Conservation (phyloP, 2,888 invertebrate genomes). For the Chaitophorus viminalis region DNA sequence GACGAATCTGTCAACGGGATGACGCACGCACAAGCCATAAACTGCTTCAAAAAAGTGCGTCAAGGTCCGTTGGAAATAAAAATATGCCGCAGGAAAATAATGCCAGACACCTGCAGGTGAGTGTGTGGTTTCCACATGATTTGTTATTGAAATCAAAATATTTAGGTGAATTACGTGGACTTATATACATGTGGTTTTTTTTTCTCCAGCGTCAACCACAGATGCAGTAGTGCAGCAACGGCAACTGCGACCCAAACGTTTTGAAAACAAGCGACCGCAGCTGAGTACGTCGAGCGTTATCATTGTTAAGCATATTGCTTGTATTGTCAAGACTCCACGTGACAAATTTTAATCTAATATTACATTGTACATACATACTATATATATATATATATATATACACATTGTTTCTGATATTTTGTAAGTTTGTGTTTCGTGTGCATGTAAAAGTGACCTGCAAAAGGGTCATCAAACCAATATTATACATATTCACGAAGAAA, state of each 20-base stretch:
- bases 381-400: background rate
- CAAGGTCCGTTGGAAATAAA: conserved; percentile 69
- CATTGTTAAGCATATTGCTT: background rate
- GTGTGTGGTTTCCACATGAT: background rate
- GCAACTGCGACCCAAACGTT: background rate
- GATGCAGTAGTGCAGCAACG: background rate
- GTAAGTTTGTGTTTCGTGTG: too few species aligned
- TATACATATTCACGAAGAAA: too few species aligned
- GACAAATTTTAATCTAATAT: conserved; percentile 13
- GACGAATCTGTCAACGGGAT: conserved; percentile 68
- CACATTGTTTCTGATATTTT: background rate
- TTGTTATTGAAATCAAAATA: background rate
- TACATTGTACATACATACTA: background rate
- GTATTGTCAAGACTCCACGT: background rate
- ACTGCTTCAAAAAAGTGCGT: conserved; percentile 70
- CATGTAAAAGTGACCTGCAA: too few species aligned
- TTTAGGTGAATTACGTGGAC: background rate
- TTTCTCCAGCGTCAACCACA: background rate
- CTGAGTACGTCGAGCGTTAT: background rate
- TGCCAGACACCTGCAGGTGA: conserved; percentile 18
- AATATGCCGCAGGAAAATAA: conserved; percentile 65
- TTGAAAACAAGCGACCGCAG: background rate
- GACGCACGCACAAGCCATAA: conserved; percentile 70
- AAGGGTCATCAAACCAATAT: too few species aligned
- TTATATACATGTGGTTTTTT: background rate